Conservation (phyloP, 1,140 invertebrate genomes). For the Conus ventricosus region DNA sequence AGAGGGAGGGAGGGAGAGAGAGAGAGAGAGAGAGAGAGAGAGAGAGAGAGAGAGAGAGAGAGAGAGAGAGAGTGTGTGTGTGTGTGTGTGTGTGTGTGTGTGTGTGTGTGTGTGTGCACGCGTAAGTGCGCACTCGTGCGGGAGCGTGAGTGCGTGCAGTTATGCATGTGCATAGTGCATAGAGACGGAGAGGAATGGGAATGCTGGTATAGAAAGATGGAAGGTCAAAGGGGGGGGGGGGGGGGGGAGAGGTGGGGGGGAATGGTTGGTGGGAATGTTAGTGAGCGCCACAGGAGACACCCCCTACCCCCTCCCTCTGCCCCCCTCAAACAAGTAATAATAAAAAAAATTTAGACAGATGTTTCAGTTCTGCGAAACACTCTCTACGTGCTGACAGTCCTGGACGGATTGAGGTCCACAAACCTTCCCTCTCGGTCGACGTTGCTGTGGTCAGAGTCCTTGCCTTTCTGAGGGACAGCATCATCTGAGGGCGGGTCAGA, state of each 20-base stretch:
- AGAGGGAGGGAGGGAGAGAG: background rate
- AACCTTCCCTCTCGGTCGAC: background rate
- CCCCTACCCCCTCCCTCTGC: too few relatives aligned
- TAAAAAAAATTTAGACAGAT: too few relatives aligned
- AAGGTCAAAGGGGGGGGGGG: background rate
- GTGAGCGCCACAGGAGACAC: too few relatives aligned
- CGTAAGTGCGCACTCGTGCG: background rate
- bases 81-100: constrained; percentile 20
- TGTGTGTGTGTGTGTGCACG: background rate
- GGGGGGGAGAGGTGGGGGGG: too few relatives aligned
- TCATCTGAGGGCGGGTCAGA: background rate
- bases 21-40: background rate
- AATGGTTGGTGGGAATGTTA: too few relatives aligned
- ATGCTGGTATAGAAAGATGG: background rate
- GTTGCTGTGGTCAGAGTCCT: background rate
- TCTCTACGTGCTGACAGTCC: background rate
- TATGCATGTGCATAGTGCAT: background rate
- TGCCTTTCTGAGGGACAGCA: background rate
- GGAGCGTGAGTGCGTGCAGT: background rate
- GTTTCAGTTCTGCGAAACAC: background rate
- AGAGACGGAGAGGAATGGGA: background rate
- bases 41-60: too few relatives aligned
- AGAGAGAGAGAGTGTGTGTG: background rate
- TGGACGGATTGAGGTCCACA: constrained; percentile 9
- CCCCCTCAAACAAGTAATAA: too few relatives aligned